A percentile compares a stretch with the other conserved stretches of the same genome.
These are phyloP conservation scores for Gallinago stenura DNA, from an alignment of 2,797 vertebrate species.

Conservation along the genomic window DNA sequence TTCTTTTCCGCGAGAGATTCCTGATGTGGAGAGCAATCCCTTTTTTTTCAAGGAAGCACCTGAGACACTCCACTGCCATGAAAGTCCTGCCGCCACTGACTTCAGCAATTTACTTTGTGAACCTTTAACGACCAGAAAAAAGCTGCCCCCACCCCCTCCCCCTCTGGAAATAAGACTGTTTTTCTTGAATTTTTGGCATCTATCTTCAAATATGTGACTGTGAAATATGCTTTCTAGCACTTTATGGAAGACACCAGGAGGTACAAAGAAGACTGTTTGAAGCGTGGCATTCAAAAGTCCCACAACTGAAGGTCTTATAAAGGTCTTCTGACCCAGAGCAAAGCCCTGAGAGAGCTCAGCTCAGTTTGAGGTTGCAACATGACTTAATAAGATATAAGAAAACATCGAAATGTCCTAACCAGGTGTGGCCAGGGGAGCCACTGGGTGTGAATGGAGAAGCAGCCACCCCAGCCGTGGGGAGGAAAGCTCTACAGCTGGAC, in stretches of 20 bases:
- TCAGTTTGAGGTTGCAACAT: background rate
- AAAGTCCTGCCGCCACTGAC: background rate
- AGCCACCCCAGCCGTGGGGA: accelerated
- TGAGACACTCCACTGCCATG: background rate
- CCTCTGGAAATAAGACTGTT: background rate
- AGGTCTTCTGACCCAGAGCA: background rate
- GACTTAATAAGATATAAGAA: background rate
- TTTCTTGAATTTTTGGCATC: background rate
- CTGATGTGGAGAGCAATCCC: accelerated
- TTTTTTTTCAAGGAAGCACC: background rate
- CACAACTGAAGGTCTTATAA: background rate
- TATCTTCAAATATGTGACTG: background rate
- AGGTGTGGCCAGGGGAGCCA: too few relatives aligned
- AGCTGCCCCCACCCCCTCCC: background rate
- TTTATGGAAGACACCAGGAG: background rate
- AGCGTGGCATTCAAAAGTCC: background rate
- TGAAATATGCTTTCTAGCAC: background rate
- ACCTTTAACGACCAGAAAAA: background rate
- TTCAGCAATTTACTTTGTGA: background rate
- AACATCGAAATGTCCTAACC: background rate
- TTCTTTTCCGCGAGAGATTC: background rate
- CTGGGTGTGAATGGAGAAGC: accelerated
- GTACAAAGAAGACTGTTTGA: background rate
- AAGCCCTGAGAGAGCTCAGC: background rate
- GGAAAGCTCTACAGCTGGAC: background rate